Evolutionary conservation across 92 coral and sea anemone genomes (phyloP).

Genomic region (Zoanthus solanderi): DNA sequence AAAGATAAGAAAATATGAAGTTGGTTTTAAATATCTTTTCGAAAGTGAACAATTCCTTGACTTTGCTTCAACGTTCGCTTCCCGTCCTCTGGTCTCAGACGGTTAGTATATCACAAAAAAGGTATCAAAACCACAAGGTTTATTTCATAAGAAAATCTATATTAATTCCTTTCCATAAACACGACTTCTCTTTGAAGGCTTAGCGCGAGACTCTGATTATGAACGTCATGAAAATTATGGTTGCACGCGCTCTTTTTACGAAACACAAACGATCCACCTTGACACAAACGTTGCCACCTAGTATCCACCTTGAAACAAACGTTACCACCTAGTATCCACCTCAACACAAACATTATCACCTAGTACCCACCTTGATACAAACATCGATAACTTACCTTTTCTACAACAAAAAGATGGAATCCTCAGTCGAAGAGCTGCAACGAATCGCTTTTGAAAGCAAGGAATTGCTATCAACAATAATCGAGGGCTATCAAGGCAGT

Average conservation of each 20-base stretch:
- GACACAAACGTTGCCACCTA: background rate
- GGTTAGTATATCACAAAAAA: too few relatives aligned
- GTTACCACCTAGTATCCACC: background rate
- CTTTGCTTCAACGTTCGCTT: too few relatives aligned
- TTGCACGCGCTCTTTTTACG: background rate
- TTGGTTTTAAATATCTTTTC: too few relatives aligned
- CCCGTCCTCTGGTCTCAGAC: too few relatives aligned
- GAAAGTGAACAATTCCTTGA: too few relatives aligned
- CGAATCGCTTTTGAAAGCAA: slow-evolving; percentile 27
- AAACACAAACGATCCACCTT: background rate
- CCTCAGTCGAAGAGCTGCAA: slow-evolving; percentile 20
- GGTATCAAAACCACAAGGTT: too few relatives aligned
- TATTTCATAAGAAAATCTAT: too few relatives aligned
- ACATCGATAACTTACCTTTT: background rate
- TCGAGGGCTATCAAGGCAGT: background rate
- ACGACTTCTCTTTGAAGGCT: background rate
- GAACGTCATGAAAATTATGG: background rate
- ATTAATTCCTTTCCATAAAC: background rate
- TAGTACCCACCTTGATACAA: background rate
- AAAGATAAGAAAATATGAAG: too few relatives aligned
- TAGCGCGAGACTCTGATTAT: background rate
- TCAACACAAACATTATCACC: background rate
- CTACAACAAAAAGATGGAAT: background rate
- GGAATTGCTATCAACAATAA: slow-evolving; percentile 14
- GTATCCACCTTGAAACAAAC: background rate